phyloP scores from a whole-genome alignment of 1,140 invertebrate species.

The Geopemphigus sp. region DNA sequence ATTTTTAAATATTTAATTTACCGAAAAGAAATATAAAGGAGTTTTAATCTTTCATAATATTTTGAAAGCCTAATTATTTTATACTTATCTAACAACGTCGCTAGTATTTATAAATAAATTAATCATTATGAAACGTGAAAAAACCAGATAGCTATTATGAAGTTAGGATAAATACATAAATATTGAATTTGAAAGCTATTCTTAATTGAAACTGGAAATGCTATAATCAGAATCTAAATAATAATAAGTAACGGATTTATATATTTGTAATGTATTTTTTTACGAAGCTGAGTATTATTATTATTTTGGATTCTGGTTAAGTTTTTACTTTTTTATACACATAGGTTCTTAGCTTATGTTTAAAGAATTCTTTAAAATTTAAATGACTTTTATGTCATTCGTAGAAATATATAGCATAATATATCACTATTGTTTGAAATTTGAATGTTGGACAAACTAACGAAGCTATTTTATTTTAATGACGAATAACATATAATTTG shows the following conservation, averaged over 20 bases:
- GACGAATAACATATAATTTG: background rate
- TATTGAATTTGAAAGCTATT: conserved; percentile 41
- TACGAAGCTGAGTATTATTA: background rate
- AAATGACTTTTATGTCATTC: background rate
- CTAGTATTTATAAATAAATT: conserved; percentile 11
- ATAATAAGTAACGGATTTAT: conserved; percentile 5
- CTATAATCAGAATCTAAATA: background rate
- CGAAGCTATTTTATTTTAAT: background rate
- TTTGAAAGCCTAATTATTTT: no score
- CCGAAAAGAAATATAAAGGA: no score
- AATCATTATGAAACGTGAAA: conserved; percentile 20
- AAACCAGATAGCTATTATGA: conserved; percentile 32
- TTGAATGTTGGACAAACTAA: background rate
- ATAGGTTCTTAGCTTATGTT: background rate
- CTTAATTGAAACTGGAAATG: conserved; percentile 34
- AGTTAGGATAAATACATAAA: background rate
- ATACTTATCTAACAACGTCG: background rate
- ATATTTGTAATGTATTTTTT: background rate
- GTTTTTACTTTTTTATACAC: background rate
- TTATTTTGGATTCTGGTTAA: background rate
- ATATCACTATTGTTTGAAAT: background rate
- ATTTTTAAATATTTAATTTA: no score
- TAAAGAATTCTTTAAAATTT: background rate
- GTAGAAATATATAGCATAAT: background rate
- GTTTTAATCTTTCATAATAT: no score